These are phyloP conservation scores for Drosophila pallidifrons DNA, from an alignment of 1,140 invertebrate species.

Conservation along the genomic window DNA sequence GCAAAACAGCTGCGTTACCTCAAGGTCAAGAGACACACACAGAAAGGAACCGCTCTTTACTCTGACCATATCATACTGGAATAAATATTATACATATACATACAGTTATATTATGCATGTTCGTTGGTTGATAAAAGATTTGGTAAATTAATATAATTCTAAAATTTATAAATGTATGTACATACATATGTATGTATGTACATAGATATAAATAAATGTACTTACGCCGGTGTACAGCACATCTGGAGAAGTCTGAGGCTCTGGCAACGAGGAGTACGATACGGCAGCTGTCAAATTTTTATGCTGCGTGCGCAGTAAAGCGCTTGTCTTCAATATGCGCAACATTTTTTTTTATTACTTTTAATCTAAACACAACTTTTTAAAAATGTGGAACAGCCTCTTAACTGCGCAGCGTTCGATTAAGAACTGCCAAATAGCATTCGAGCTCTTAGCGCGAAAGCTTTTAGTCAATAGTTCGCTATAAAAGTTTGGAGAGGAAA, in stretches of 20 bases:
- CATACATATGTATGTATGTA: background rate
- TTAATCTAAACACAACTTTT: background rate
- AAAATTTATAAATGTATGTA: too few relatives aligned
- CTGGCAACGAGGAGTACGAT: constrained; percentile 64
- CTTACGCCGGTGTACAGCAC: constrained; percentile 79
- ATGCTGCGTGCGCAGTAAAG: constrained; percentile 54
- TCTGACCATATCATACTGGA: background rate
- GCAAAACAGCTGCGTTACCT: constrained; percentile 10
- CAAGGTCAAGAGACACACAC: constrained; percentile 15
- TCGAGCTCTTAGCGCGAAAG: constrained; percentile 16
- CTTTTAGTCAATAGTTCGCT: background rate
- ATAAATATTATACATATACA: background rate
- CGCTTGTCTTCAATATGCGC: constrained; percentile 64
- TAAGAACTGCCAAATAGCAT: constrained; percentile 39
- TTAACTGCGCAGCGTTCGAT: constrained; percentile 43
- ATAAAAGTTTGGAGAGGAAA: constrained; percentile 39
- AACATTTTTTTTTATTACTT: constrained; percentile 57
- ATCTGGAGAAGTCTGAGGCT: constrained; percentile 72
- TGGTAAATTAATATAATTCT: constrained; percentile 6
- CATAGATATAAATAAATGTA: constrained; percentile 9
- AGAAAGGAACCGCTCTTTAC: background rate
- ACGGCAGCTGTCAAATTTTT: constrained; percentile 52
- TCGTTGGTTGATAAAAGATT: constrained; percentile 14
- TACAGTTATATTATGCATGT: background rate
- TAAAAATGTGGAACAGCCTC: constrained; percentile 19